Evolutionary conservation across 2,113 vertebrate species (phyloP).

Genomic region (Cranoglanis bouderius): DNA sequence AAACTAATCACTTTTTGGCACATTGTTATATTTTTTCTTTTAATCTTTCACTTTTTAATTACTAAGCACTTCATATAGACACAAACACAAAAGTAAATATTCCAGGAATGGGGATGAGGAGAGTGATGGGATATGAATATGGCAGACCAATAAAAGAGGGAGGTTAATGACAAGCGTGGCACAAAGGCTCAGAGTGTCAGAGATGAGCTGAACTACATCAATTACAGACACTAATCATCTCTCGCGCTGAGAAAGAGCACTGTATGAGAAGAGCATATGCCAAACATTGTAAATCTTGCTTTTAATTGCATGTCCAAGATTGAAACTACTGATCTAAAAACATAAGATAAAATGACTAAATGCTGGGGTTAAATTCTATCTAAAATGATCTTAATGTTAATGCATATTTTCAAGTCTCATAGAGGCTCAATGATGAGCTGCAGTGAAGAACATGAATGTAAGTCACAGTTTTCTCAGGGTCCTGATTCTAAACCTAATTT

Average conservation of each 20-base stretch:
- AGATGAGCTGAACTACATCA: slow-evolving; percentile 24
- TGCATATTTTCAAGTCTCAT: slow-evolving; percentile 17
- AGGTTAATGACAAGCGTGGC: background rate
- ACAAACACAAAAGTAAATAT: slow-evolving; percentile 66
- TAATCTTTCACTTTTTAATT: slow-evolving; percentile 58
- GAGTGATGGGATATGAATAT: slow-evolving; percentile 4
- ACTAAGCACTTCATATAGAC: slow-evolving; percentile 64
- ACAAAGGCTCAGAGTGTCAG: slow-evolving; percentile 6
- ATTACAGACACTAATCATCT: slow-evolving; percentile 10
- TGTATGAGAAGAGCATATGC: background rate
- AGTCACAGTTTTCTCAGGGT: slow-evolving; percentile 54
- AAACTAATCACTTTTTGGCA: slow-evolving; percentile 78
- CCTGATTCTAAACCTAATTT: slow-evolving; percentile 35
- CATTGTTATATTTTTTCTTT: slow-evolving; percentile 68
- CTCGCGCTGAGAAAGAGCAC: slow-evolving; percentile 6
- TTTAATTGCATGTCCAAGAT: background rate
- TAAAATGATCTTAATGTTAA: background rate
- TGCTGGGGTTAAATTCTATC: background rate
- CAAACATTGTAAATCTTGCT: slow-evolving; percentile 4
- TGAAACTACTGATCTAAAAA: background rate
- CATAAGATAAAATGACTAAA: background rate
- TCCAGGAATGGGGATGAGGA: slow-evolving; percentile 62
- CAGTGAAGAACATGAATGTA: slow-evolving; percentile 20
- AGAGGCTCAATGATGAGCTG: slow-evolving; percentile 13
- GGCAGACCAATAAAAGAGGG: background rate